Percentiles rank a stretch among this genome's conserved stretches.
phyloP scores from a whole-genome alignment of 2,113 vertebrate species.

The Callipepla squamata region DNA sequence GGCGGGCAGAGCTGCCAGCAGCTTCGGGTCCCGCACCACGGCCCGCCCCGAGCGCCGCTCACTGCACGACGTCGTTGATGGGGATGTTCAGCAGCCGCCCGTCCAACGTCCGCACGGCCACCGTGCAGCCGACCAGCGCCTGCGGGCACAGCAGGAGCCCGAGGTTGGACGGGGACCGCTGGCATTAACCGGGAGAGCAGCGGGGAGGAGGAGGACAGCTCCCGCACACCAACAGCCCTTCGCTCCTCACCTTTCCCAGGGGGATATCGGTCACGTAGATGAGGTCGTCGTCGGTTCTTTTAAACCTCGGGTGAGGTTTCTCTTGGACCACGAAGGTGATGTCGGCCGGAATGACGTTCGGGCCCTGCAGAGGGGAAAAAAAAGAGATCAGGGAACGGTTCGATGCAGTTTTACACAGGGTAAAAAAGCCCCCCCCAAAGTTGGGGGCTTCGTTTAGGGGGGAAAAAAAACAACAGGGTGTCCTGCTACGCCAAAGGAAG shows the following conservation, averaged over 20 bases:
- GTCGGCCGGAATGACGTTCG: conserved; percentile 90
- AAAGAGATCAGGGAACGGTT: neutral
- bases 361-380: conserved; percentile 80
- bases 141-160: neutral
- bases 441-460: neutral
- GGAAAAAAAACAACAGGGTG: no score
- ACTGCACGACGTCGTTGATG: conserved; percentile 93
- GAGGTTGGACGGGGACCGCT: neutral
- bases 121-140: conserved; percentile 89
- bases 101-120: conserved; percentile 89
- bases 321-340: conserved; percentile 91
- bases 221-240: accelerated
- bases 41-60: conserved; percentile 26
- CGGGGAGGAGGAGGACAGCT: neutral
- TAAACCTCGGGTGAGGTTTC: conserved; percentile 86
- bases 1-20: accelerated
- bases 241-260: conserved; percentile 82
- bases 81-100: conserved; percentile 89
- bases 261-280: conserved; percentile 79
- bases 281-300: conserved; percentile 80
- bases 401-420: no score
- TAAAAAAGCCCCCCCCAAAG: no score
- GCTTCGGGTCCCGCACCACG: neutral
- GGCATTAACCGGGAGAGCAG: neutral
- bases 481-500: neutral